Evolutionary conservation across 2,797 vertebrate species (phyloP).

Genomic region (Cygnus olor): DNA sequence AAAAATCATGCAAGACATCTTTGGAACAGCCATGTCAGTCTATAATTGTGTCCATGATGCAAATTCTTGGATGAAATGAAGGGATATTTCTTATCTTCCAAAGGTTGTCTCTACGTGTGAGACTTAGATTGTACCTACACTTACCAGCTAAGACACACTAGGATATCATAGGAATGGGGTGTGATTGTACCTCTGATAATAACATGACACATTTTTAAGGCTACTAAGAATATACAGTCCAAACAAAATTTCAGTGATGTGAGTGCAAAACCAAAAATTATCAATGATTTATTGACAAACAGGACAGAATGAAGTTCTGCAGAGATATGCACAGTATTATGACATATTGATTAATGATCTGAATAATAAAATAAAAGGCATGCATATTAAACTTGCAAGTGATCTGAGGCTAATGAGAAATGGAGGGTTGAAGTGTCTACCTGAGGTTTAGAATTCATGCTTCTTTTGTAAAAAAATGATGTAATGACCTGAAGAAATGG

Average conservation of each 20-base stretch:
- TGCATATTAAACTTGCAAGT: background rate
- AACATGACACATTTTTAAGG: background rate
- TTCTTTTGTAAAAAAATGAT: background rate
- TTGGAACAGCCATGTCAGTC: background rate
- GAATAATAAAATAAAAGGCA: background rate
- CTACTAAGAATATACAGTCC: background rate
- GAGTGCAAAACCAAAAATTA: background rate
- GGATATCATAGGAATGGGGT: background rate
- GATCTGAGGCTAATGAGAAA: background rate
- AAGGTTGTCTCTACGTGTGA: background rate
- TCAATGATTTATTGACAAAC: background rate
- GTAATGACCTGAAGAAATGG: background rate
- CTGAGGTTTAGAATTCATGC: background rate
- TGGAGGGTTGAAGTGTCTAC: background rate
- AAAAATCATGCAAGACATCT: background rate
- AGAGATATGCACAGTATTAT: background rate
- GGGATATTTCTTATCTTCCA: background rate
- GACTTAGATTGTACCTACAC: background rate
- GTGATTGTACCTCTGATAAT: background rate
- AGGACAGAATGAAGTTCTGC: background rate
- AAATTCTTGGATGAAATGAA: background rate
- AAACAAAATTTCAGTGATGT: background rate
- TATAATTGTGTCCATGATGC: background rate
- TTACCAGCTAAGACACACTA: fast-evolving
- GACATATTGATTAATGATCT: background rate